These are phyloP conservation scores for Merodon equestris DNA, from an alignment of 2,888 invertebrate genomes.

Conservation along the genomic window DNA sequence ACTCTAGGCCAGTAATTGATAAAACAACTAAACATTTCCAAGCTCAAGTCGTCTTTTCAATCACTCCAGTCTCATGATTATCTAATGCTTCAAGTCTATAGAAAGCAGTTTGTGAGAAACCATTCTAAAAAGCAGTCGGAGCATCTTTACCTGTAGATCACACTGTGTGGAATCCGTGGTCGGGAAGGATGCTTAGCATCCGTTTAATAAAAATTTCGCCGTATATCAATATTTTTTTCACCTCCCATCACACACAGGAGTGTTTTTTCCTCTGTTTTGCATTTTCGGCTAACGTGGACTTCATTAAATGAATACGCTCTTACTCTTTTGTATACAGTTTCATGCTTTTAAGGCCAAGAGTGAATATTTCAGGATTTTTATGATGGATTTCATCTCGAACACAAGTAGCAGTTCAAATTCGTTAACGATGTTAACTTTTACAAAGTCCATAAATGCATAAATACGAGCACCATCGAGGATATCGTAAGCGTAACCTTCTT, in stretches of 20 bases:
- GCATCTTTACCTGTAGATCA: too few species aligned
- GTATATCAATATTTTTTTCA: constrained; percentile 6
- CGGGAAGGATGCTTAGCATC: too few species aligned
- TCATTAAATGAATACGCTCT: constrained; percentile 16
- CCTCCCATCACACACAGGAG: constrained; percentile 2
- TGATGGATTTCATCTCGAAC: constrained; percentile 27
- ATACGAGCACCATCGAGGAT: constrained; percentile 17
- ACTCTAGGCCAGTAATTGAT: too few species aligned
- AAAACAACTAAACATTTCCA: too few species aligned
- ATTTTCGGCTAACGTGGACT: constrained; percentile 34
- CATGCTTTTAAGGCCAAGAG: constrained; percentile 16
- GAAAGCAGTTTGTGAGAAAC: too few species aligned
- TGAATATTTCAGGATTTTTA: constrained; percentile 35
- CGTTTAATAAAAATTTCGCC: constrained; percentile 2
- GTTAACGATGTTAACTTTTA: constrained; percentile 53
- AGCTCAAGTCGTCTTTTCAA: too few species aligned
- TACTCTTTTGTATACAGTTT: constrained; percentile 1
- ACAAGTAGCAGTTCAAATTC: constrained; percentile 41
- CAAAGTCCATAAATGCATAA: constrained; percentile 55
- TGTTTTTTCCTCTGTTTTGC: too few species aligned
- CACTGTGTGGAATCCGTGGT: too few species aligned
- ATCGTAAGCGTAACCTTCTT: constrained; percentile 22
- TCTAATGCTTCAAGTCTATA: too few species aligned
- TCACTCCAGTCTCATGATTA: too few species aligned
- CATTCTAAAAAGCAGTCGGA: too few species aligned